Base-by-base conservation (phyloP, 1,140 invertebrate genomes). In the Drosophila athabasca region DNA sequence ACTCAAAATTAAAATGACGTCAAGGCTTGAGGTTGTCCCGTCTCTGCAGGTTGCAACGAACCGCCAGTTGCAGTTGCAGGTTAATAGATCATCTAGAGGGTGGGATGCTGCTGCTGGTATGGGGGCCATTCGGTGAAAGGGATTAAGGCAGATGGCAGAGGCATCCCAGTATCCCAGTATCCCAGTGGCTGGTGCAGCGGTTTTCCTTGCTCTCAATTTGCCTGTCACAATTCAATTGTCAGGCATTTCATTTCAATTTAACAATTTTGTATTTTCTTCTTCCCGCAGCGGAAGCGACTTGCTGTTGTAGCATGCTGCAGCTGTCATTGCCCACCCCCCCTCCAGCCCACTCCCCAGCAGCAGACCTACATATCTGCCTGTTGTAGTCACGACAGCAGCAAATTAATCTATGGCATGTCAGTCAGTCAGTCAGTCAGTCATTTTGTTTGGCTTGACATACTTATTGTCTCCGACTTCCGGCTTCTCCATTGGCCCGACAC, bases 211-310 rank as follows among this genome's bases (percentile, higher is more conserved):
- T 70, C 66, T 71, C 62, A 70, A 80, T 77, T 83, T 82, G 61
- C 60, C 66, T 61, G 59, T 51, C 78, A 60, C 79, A 87, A 87
- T 87, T 81, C 79, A 87, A 88, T 88, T 88, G 83, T 83, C 76
- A 69, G 68, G 67, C 80, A 88, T 88, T 88, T 89, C 79, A 88
- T 79, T 88, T 88, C 84, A 83, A 88, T 88, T 88, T 83, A 73
- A 88, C 83, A 76, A 87, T 88, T 87, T 88, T 51, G 66, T 79
- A 76, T 67, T 76, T 83, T 61, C 60, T 75, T n/a, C 15, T 22
- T 13, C 7, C 50, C 39, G 61, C 55, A 58, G 8, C 70, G 70
- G 65, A 60, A 76, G 62, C 69, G 9, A 49, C 31, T 74, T 53
- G 24, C 24, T 74, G 76, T 46, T 62, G 19, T 24, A 19, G 17